Conservation (phyloP, 2,888 invertebrate species). For the Ceratothoa steindachneri region DNA sequence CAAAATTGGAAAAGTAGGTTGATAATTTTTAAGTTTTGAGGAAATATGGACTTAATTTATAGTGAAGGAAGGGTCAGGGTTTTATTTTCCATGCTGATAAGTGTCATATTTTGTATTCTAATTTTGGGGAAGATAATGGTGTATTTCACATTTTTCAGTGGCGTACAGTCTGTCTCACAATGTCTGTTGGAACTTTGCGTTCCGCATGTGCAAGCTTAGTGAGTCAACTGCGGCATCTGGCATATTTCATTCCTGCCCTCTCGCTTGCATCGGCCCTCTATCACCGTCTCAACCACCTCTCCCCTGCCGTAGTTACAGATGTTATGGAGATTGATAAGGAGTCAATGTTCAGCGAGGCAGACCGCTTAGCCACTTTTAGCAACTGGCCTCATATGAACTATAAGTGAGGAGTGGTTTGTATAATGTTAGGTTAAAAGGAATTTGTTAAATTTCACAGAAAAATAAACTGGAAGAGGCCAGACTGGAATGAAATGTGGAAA, state of each 20-base stretch:
- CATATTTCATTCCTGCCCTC: slow-evolving; percentile 76
- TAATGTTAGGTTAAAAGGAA: slow-evolving; percentile 49
- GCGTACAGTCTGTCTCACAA: slow-evolving; percentile 76
- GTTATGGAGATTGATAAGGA: slow-evolving; percentile 51
- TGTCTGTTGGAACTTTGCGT: slow-evolving; percentile 74
- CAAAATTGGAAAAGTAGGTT: slow-evolving; percentile 77
- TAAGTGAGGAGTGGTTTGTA: slow-evolving; percentile 61
- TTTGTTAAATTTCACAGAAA: no score
- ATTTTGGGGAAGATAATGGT: no score
- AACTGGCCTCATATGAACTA: slow-evolving; percentile 97
- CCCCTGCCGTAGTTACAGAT: slow-evolving; percentile 54
- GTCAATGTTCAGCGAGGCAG: slow-evolving; percentile 85
- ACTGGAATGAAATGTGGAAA: no score
- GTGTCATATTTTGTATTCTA: no score
- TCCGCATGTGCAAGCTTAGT: slow-evolving; percentile 74
- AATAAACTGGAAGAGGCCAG: no score
- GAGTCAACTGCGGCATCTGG: slow-evolving; percentile 74
- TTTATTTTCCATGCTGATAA: no score
- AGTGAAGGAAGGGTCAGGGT: neutral
- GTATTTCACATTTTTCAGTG: no score
- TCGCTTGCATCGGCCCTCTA: slow-evolving; percentile 84
- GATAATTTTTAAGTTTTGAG: neutral
- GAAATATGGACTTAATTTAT: neutral
- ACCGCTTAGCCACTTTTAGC: slow-evolving; percentile 81
- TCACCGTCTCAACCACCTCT: slow-evolving; percentile 75